phyloP scores from a whole-genome alignment of 2,888 invertebrate species.

The Notodonta ziczac region DNA sequence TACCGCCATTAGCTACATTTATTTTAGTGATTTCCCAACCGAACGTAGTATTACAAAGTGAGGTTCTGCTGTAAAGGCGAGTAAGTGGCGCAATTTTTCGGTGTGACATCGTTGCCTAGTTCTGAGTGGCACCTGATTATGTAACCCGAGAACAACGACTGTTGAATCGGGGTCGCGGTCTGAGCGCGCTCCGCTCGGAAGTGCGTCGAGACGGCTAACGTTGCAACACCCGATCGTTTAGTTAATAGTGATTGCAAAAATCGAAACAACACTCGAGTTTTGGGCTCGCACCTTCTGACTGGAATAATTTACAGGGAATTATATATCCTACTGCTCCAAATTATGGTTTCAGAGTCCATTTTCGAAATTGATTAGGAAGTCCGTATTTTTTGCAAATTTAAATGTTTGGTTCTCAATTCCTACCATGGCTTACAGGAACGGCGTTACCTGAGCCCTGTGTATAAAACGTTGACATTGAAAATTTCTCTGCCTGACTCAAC shows the following conservation, averaged over 20 bases:
- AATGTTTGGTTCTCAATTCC: no score
- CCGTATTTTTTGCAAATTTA: no score
- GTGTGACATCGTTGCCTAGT: slow-evolving; percentile 84
- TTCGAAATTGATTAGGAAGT: no score
- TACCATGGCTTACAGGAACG: no score
- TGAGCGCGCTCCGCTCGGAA: slow-evolving; percentile 67
- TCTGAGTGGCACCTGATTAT: slow-evolving; percentile 77
- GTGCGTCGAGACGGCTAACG: slow-evolving; percentile 54
- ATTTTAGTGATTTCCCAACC: slow-evolving; percentile 30
- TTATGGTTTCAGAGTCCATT: no score
- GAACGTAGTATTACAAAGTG: slow-evolving; percentile 28
- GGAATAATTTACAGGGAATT: neutral
- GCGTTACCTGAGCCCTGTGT: no score
- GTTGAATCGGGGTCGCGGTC: slow-evolving; percentile 76
- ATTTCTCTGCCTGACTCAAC: no score
- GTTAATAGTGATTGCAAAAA: slow-evolving; percentile 37
- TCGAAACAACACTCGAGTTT: slow-evolving; percentile 14
- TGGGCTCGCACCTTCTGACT: neutral
- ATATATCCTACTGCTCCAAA: no score
- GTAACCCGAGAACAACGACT: slow-evolving; percentile 77
- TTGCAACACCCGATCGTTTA: slow-evolving; percentile 49
- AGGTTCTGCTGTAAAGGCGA: slow-evolving; percentile 39
- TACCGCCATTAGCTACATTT: slow-evolving; percentile 9
- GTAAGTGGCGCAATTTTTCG: slow-evolving; percentile 81
- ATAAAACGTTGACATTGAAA: no score